A percentile compares a stretch with the other conserved stretches of the same genome.
phyloP scores from a whole-genome alignment of 2,888 invertebrate genomes.

The Carterocephalus palaemon region DNA sequence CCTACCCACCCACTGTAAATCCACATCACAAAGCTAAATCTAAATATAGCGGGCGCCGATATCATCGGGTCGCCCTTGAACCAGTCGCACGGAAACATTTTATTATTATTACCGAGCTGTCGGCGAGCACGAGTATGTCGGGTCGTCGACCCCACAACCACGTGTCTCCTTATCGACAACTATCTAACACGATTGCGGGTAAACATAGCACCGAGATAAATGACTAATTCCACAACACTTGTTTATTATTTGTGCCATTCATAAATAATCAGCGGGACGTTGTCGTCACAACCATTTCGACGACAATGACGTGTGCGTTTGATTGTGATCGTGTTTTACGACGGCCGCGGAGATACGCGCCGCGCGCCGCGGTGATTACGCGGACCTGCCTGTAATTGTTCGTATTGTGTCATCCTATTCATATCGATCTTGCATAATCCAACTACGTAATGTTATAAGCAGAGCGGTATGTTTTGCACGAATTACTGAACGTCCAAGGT shows the following conservation, averaged over 20 bases:
- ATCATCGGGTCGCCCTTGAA: conserved; percentile 79
- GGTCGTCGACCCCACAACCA: conserved; percentile 76
- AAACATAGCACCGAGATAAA: conserved; percentile 77
- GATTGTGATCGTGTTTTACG: conserved; percentile 17
- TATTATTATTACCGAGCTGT: conserved; percentile 79
- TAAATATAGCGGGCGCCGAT: conserved; percentile 79
- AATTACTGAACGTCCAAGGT: neutral
- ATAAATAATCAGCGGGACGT: conserved; percentile 69
- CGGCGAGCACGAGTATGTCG: conserved; percentile 77
- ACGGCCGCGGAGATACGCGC: conserved; percentile 10
- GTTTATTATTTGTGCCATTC: conserved; percentile 69
- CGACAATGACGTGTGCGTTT: conserved; percentile 33
- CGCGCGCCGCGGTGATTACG: conserved; percentile 11
- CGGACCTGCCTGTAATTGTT: conserved; percentile 13
- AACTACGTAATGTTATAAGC: neutral
- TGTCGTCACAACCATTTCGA: conserved; percentile 59
- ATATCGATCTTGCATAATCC: conserved; percentile 13
- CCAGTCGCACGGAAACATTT: conserved; percentile 80
- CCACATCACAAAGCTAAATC: conserved; percentile 74
- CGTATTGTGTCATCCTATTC: conserved; percentile 13
- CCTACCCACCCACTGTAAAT: conserved; percentile 57
- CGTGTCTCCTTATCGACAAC: conserved; percentile 80
- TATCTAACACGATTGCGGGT: conserved; percentile 79
- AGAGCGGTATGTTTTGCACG: neutral
- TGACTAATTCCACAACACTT: conserved; percentile 75